Evolutionary conservation across 1,140 invertebrate genomes (phyloP).

Genomic region (Triops cancriformis): DNA sequence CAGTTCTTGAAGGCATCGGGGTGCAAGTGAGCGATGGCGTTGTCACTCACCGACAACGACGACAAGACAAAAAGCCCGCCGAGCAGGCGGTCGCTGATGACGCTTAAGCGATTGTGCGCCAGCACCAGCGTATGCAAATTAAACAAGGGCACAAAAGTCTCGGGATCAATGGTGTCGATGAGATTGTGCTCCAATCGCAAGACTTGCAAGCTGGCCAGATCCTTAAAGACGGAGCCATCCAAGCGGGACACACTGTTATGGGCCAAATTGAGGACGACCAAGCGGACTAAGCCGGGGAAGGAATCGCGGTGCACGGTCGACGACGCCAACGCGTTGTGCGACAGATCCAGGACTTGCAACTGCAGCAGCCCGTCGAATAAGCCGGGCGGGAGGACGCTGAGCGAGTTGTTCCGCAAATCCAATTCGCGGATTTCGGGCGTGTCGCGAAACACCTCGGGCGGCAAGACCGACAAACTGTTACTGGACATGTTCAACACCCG

Average conservation of each 20-base stretch:
- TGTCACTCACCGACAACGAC: conserved; percentile 64
- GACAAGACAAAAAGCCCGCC: conserved; percentile 60
- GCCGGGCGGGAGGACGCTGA: conserved; percentile 63
- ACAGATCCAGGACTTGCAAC: conserved; percentile 65
- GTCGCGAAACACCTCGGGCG: conserved; percentile 61
- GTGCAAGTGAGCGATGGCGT: conserved; percentile 58
- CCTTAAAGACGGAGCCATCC: conserved; percentile 61
- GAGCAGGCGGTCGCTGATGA: conserved; percentile 59
- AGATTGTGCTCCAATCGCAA: conserved; percentile 66
- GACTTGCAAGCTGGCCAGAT: conserved; percentile 64
- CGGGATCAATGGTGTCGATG: conserved; percentile 59
- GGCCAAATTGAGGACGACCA: conserved; percentile 65
- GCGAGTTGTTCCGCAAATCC: conserved; percentile 68
- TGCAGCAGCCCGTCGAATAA: conserved; percentile 64
- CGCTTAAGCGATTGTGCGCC: conserved; percentile 59
- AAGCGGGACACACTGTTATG: conserved; percentile 61
- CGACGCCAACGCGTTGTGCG: conserved; percentile 64
- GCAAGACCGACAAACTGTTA: conserved; percentile 62
- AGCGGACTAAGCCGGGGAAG: conserved; percentile 57
- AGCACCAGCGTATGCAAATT: conserved; percentile 67
- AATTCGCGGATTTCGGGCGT: conserved; percentile 58
- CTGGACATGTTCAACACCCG: conserved; percentile 64
- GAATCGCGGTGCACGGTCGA: conserved; percentile 68
- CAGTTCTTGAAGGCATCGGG: conserved; percentile 67
- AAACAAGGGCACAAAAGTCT: conserved; percentile 60